Conservation (phyloP, 2,888 invertebrate species). For the Acrocera orbiculus region DNA sequence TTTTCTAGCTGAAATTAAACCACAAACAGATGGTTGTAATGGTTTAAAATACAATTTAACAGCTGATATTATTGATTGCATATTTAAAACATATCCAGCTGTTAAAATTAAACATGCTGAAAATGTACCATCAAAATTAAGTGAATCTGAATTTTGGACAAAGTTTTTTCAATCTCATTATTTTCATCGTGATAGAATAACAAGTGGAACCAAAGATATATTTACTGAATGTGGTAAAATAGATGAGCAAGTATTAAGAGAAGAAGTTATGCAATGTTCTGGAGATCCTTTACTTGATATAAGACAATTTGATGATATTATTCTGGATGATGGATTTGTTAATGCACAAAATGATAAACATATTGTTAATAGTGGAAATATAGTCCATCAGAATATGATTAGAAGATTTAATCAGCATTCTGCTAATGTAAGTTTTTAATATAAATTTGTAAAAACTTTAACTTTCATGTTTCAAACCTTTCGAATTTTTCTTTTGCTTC, state of each 20-base stretch:
- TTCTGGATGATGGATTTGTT: constrained; percentile 47
- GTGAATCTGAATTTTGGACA: constrained; percentile 97
- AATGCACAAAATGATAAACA: constrained; percentile 28
- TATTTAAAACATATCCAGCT: constrained; percentile 98
- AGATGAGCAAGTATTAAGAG: constrained; percentile 69
- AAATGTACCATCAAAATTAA: constrained; percentile 86
- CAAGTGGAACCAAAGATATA: constrained; percentile 79
- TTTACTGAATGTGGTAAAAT: constrained; percentile 95
- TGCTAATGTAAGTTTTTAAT: constrained; percentile 78
- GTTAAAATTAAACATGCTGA: constrained; percentile 93
- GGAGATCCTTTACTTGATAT: constrained; percentile 71
- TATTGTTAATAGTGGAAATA: constrained; percentile 36
- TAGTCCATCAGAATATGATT: constrained; percentile 80
- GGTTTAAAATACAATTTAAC: constrained; percentile 95
- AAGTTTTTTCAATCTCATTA: constrained; percentile 99
- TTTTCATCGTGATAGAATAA: constrained; percentile 86
- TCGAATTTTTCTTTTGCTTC: too few species aligned
- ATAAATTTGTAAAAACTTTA: too few species aligned
- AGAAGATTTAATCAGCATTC: constrained; percentile 95
- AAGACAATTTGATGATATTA: constrained; percentile 56
- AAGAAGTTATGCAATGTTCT: constrained; percentile 59
- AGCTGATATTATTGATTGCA: constrained; percentile 90
- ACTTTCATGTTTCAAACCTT: too few species aligned
- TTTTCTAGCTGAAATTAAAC: constrained; percentile 83
- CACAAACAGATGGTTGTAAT: constrained; percentile 91